These are phyloP conservation scores for Drosophila setifemur DNA, from an alignment of 1,140 invertebrate species.

Conservation along the genomic window DNA sequence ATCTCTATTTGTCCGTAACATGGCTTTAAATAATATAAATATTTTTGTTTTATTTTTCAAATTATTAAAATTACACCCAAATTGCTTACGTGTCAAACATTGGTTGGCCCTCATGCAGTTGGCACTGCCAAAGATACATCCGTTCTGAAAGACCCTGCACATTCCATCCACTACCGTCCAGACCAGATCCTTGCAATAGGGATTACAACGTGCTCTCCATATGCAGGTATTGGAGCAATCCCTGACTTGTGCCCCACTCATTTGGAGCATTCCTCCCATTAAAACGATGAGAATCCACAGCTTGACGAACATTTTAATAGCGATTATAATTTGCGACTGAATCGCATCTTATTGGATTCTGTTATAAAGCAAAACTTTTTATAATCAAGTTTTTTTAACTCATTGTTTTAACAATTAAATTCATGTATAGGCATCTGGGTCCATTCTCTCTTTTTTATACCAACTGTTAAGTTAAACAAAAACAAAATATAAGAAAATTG, in stretches of 20 bases:
- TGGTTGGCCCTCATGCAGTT: conserved; percentile 43
- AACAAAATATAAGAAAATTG: background rate
- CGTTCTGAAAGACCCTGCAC: conserved; percentile 53
- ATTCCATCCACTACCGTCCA: conserved; percentile 23
- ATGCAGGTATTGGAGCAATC: conserved; percentile 28
- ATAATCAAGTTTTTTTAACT: background rate
- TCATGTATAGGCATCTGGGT: conserved; percentile 22
- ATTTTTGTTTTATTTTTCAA: background rate
- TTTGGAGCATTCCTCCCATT: background rate
- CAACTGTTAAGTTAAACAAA: background rate
- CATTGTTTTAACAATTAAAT: background rate
- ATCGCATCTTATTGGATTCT: background rate
- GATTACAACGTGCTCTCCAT: conserved; percentile 13
- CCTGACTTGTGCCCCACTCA: conserved; percentile 5
- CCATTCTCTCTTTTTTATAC: background rate
- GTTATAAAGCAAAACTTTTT: background rate
- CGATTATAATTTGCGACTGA: conserved; percentile 8
- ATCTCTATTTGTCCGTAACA: background rate
- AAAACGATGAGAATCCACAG: background rate
- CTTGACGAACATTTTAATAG: conserved; percentile 2
- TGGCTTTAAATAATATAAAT: background rate
- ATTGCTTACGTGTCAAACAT: conserved; percentile 32
- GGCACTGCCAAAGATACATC: conserved; percentile 37
- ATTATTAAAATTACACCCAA: background rate
- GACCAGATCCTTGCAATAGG: conserved; percentile 35